Conservation (phyloP, 2,797 vertebrate genomes). For the Benthosema pterotum region DNA sequence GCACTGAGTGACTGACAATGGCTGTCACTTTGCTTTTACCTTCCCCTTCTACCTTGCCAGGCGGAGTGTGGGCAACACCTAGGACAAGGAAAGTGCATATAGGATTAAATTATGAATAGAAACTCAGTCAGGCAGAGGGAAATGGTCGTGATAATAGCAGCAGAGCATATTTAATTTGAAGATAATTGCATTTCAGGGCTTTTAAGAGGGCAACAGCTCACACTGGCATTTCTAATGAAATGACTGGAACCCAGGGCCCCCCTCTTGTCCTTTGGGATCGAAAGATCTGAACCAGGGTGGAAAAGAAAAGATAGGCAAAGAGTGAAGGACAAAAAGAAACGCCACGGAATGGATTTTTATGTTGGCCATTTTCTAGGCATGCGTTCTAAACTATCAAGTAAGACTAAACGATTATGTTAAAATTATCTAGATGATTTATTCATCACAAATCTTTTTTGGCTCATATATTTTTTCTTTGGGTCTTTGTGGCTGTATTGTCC, state of each 20-base stretch:
- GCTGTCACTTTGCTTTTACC: constrained; percentile 7
- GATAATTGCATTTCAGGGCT: constrained; percentile 67
- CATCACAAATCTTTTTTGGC: too few species aligned
- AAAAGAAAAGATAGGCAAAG: background rate
- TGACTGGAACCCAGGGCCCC: constrained; percentile 32
- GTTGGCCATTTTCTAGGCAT: constrained; percentile 3
- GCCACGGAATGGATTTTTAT: constrained; percentile 11
- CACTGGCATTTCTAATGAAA: constrained; percentile 57
- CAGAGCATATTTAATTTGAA: constrained; percentile 66
- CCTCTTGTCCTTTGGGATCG: constrained; percentile 38
- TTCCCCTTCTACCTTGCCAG: constrained; percentile 23
- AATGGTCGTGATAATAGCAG: constrained; percentile 63
- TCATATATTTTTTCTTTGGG: too few species aligned
- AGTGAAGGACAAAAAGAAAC: constrained; percentile 5
- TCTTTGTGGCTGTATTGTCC: too few species aligned
- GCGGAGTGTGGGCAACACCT: constrained; percentile 40
- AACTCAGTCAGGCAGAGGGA: constrained; percentile 58
- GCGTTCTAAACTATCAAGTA: too few species aligned
- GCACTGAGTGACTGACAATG: background rate
- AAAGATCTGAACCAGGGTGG: background rate
- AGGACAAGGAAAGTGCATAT: constrained; percentile 64
- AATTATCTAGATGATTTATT: too few species aligned
- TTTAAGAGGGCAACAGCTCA: constrained; percentile 45
- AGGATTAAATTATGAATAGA: constrained; percentile 73
- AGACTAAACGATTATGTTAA: too few species aligned